These are phyloP conservation scores for Schizopygopsis pylzovi DNA, from an alignment of 2,797 vertebrate species.

Conservation along the genomic window DNA sequence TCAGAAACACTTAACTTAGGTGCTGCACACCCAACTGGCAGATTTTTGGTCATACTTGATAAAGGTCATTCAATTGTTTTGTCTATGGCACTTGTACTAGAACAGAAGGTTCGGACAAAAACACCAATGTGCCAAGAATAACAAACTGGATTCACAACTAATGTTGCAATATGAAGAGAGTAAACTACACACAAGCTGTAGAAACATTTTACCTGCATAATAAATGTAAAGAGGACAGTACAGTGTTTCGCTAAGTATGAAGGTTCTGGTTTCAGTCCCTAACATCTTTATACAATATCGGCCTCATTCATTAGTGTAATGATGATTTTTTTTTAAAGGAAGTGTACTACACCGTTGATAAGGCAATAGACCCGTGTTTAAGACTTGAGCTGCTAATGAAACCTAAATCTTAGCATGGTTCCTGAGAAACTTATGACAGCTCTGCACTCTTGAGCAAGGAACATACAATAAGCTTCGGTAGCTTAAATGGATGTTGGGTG, in stretches of 20 bases:
- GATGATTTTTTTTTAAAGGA: neutral
- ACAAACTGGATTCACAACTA: neutral
- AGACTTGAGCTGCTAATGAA: neutral
- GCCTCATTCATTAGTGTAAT: neutral
- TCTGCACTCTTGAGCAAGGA: conserved; percentile 3
- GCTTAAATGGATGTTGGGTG: neutral
- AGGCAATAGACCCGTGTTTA: neutral
- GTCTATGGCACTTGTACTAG: neutral
- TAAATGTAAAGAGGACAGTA: neutral
- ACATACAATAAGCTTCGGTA: neutral
- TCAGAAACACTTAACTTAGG: neutral
- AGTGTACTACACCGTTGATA: neutral
- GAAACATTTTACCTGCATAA: neutral
- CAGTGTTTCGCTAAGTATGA: neutral
- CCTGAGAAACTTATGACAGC: neutral
- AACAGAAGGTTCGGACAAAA: conserved; percentile 1
- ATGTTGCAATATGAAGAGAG: conserved; percentile 7
- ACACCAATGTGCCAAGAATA: neutral
- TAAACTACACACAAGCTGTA: neutral
- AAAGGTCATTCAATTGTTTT: conserved; percentile 16
- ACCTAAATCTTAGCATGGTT: neutral
- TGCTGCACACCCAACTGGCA: neutral
- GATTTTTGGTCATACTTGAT: neutral
- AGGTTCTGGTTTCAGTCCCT: neutral
- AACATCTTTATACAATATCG: neutral